phyloP scores from a whole-genome alignment of 2,113 vertebrate genomes.

The Pseudopipra pipra region DNA sequence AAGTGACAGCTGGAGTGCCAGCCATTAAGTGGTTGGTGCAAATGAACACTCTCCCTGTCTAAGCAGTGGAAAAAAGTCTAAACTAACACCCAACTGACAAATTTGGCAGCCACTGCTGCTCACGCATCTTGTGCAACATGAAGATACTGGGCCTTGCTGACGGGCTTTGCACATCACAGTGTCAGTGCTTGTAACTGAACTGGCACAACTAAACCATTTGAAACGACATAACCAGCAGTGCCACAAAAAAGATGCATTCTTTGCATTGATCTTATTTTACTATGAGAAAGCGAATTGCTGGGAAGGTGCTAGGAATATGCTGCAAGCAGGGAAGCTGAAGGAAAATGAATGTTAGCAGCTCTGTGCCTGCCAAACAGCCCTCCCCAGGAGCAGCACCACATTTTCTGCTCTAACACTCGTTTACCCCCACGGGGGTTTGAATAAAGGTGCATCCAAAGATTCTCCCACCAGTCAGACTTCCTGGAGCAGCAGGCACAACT shows the following conservation, averaged over 20 bases:
- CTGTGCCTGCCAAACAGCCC: neutral
- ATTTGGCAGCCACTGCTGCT: neutral
- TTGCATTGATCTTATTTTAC: neutral
- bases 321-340: neutral
- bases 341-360: neutral
- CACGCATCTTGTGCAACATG: neutral
- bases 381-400: neutral
- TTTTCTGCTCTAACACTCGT: neutral
- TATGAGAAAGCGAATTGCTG: neutral
- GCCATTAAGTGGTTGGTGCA: neutral
- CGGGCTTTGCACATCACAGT: neutral
- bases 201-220: neutral
- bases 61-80: neutral
- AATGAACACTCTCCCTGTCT: neutral
- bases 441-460: neutral
- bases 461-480: neutral
- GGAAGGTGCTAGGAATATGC: neutral
- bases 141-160: neutral
- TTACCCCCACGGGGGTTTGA: neutral
- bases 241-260: neutral
- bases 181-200: neutral
- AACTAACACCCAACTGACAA: neutral
- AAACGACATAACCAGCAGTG: neutral
- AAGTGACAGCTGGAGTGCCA: neutral
- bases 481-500: neutral